A percentile compares a stretch with the other conserved stretches of the same genome.
Evolutionary conservation across 1,140 invertebrate species (phyloP).

Genomic region (Nomia melanderi): DNA sequence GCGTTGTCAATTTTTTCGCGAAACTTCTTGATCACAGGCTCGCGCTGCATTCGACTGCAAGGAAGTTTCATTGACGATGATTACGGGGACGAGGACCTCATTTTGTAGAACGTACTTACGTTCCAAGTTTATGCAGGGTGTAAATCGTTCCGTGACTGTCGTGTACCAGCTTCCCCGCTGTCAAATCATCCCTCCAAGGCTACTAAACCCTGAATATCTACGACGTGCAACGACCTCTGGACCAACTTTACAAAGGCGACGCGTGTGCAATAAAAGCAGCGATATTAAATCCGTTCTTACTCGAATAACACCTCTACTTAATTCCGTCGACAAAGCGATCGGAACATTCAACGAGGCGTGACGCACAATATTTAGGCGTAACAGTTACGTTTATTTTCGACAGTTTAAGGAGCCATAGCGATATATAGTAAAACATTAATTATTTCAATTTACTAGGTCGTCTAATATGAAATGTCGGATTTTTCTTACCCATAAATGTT

Average conservation of each 20-base stretch:
- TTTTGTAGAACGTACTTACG: slow-evolving; percentile 37
- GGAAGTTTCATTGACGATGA: slow-evolving; percentile 12
- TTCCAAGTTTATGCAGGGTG: slow-evolving; percentile 28
- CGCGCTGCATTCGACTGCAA: not conserved
- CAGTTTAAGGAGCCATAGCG: too few species aligned
- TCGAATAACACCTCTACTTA: not conserved
- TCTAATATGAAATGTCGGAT: too few species aligned
- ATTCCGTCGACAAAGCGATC: not conserved
- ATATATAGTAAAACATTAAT: too few species aligned
- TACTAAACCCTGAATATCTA: not conserved
- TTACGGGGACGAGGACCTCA: slow-evolving; percentile 5
- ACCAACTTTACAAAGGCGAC: not conserved
- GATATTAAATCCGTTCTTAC: not conserved
- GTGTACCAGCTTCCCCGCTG: not conserved
- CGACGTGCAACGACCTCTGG: not conserved
- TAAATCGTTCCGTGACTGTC: slow-evolving; percentile 37
- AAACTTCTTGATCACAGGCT: too few species aligned
- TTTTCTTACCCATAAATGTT: too few species aligned
- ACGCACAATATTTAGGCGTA: too few species aligned
- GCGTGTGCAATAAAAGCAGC: not conserved
- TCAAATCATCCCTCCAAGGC: slow-evolving; percentile 26
- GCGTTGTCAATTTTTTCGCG: too few species aligned
- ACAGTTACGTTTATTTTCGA: too few species aligned
- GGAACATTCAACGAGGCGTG: not conserved
- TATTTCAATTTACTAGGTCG: too few species aligned